Percentiles rank a stretch among this genome's conserved stretches.
phyloP scores from a whole-genome alignment of 2,888 invertebrate species.

The Julus scandinavius region DNA sequence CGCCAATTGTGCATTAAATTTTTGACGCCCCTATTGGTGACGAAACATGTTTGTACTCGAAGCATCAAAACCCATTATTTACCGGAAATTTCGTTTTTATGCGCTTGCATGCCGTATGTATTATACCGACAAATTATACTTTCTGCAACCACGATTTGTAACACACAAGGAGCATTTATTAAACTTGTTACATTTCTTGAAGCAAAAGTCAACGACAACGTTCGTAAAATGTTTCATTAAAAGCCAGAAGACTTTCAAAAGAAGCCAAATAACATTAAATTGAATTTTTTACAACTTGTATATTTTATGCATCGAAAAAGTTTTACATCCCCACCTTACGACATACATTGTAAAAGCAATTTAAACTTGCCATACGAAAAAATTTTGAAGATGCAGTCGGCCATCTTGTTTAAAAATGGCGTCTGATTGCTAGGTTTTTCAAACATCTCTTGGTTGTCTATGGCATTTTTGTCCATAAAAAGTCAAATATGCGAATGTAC shows the following conservation, averaged over 20 bases:
- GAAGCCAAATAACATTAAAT: not conserved
- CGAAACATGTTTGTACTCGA: not conserved
- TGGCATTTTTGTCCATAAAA: no score
- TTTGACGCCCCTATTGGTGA: conserved; percentile 19
- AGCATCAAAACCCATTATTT: conserved; percentile 30
- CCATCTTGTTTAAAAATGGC: no score
- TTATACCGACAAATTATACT: not conserved
- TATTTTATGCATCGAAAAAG: no score
- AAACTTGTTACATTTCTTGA: not conserved
- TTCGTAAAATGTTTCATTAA: no score
- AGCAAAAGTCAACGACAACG: not conserved
- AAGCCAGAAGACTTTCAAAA: not conserved
- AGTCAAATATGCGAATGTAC: no score
- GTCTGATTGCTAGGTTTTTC: no score
- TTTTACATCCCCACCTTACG: no score
- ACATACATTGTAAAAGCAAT: not conserved
- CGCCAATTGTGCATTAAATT: conserved; percentile 19
- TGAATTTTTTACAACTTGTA: no score
- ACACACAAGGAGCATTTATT: not conserved
- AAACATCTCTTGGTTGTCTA: no score
- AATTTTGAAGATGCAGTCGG: no score
- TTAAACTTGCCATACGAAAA: no score
- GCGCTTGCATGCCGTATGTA: not conserved
- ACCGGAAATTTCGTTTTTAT: not conserved
- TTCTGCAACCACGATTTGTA: not conserved